Conservation (phyloP, 2,888 invertebrate species). For the Drosophila siamana region DNA sequence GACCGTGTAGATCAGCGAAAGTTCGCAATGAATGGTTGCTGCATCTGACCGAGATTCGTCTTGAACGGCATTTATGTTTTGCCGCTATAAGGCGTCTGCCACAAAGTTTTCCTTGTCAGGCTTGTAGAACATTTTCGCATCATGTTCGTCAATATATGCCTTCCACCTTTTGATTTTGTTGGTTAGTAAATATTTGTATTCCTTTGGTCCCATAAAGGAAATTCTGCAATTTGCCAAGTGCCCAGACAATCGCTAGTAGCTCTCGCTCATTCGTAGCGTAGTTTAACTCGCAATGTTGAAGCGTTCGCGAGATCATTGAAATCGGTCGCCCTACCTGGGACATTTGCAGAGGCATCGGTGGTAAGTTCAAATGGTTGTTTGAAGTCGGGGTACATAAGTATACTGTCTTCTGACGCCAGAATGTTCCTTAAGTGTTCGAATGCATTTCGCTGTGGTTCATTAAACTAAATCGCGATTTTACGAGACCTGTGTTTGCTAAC, state of each 20-base stretch:
- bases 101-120: background rate
- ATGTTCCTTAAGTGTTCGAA: background rate
- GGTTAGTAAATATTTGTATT: background rate
- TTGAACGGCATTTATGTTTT: background rate
- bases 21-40: conserved; percentile 11
- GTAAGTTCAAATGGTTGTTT: background rate
- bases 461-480: background rate
- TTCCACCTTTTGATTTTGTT: background rate
- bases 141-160: too few species aligned
- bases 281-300: background rate
- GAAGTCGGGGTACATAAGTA: background rate
- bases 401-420: background rate
- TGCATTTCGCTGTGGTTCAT: background rate
- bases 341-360: background rate
- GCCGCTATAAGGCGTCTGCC: background rate
- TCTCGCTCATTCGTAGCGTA: background rate
- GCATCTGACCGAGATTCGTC: background rate
- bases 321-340: background rate
- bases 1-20: conserved; percentile 1
- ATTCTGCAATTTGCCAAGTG: background rate
- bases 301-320: background rate
- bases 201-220: background rate
- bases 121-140: too few species aligned
- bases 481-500: conserved; percentile 5
- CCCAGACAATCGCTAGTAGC: background rate